Conservation (phyloP, 2,888 invertebrate species). For the Erpobdella octoculata region DNA sequence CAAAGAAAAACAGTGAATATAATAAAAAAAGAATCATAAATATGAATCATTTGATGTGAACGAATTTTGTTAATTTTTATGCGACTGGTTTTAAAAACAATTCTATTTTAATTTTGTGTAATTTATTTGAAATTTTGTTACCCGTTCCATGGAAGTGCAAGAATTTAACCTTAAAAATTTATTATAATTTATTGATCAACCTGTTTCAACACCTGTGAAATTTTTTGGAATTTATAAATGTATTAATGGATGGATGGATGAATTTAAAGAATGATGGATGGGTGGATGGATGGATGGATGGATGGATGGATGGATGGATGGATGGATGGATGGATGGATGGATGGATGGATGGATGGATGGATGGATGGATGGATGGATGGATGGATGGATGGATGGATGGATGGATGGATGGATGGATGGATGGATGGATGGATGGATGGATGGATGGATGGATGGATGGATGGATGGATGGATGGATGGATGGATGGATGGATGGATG, state of each 20-base stretch:
- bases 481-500: background rate
- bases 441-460: background rate
- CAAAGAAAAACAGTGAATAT: no score
- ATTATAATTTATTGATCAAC: no score
- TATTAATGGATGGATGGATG: background rate
- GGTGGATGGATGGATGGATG: background rate
- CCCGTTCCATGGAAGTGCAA: no score
- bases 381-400: background rate
- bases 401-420: background rate
- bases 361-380: constrained; percentile 4
- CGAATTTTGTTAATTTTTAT: no score
- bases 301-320: background rate
- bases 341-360: constrained; percentile 9
- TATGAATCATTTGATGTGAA: no score
- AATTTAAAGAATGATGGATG: background rate
- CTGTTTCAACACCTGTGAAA: no score
- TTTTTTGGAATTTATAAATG: background rate
- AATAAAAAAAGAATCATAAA: no score
- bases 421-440: background rate
- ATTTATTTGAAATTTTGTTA: no score
- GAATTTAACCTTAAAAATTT: no score
- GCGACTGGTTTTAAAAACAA: no score
- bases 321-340: constrained; percentile 7
- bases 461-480: constrained; percentile 9
- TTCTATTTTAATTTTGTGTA: no score